phyloP scores from a whole-genome alignment of 2,797 vertebrate genomes.

The Chaetophractus vellerosus region DNA sequence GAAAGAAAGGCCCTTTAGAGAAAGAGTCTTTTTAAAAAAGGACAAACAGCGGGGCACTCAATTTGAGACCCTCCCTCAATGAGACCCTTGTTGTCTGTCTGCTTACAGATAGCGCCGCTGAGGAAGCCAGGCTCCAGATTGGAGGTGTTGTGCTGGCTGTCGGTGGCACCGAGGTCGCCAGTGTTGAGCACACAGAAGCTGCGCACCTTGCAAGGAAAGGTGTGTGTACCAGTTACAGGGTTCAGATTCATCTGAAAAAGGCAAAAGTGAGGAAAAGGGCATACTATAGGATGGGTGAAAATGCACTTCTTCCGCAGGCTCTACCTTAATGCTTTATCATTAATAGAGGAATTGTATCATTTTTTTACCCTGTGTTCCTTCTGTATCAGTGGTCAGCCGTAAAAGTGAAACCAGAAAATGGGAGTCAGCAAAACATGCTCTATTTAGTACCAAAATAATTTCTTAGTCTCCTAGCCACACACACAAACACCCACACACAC shows the following conservation, averaged over 20 bases:
- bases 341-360: neutral
- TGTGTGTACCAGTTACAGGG: conserved; percentile 77
- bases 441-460: neutral
- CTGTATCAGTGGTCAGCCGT: too few species aligned
- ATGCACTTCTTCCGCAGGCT: neutral
- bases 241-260: neutral
- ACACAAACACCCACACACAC: neutral
- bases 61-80: conserved; percentile 65
- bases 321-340: neutral
- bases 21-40: conserved; percentile 70
- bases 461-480: neutral
- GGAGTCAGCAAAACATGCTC: neutral
- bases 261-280: accelerated
- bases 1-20: conserved; percentile 70
- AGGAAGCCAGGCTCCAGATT: conserved; percentile 94
- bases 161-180: conserved; percentile 95
- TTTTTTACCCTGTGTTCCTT: neutral
- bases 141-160: conserved; percentile 95
- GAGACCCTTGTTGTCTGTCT: conserved; percentile 62
- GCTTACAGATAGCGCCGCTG: conserved; percentile 94
- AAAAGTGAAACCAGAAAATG: neutral
- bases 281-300: too few species aligned
- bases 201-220: conserved; percentile 95
- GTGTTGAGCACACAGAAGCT: conserved; percentile 95
- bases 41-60: conserved; percentile 66